A percentile compares a stretch with the other conserved stretches of the same genome.
Conservation (phyloP, 2,797 vertebrate species). For the Poeciliopsis turneri region DNA sequence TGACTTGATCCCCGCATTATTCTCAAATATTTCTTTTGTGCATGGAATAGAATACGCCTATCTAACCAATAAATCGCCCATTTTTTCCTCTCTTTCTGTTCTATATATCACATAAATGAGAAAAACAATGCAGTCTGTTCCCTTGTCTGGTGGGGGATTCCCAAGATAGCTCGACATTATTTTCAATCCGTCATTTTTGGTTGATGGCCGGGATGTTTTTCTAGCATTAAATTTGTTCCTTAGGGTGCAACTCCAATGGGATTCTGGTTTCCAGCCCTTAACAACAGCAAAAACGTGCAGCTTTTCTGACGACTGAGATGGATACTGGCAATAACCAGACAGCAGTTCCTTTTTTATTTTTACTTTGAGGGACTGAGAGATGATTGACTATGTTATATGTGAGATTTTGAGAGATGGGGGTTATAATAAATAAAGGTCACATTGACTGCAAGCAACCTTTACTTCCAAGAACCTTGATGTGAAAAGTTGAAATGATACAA, state of each 20-base stretch:
- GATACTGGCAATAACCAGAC: slow-evolving; percentile 85
- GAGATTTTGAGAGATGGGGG: slow-evolving; percentile 82
- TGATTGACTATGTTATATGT: slow-evolving; percentile 84
- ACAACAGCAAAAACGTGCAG: slow-evolving; percentile 85
- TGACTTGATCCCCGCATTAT: slow-evolving; percentile 81
- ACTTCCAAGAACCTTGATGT: slow-evolving; percentile 68
- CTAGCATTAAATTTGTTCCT: slow-evolving; percentile 86
- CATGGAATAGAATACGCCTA: slow-evolving; percentile 80
- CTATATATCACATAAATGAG: slow-evolving; percentile 85
- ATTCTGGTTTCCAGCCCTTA: slow-evolving; percentile 84
- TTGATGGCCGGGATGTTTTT: slow-evolving; percentile 86
- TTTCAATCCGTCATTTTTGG: slow-evolving; percentile 87
- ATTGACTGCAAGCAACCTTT: slow-evolving; percentile 80
- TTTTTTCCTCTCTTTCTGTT: slow-evolving; percentile 82
- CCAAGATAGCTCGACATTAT: slow-evolving; percentile 85
- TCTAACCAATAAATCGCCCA: slow-evolving; percentile 83
- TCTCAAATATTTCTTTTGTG: slow-evolving; percentile 81
- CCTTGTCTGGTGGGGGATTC: slow-evolving; percentile 84
- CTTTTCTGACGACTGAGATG: slow-evolving; percentile 86
- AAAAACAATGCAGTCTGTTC: slow-evolving; percentile 85
- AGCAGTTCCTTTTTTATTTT: slow-evolving; percentile 83
- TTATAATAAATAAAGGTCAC: slow-evolving; percentile 84
- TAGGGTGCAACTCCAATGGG: slow-evolving; percentile 83
- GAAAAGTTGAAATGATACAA: slow-evolving; percentile 64
- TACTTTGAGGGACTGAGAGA: slow-evolving; percentile 82